These are phyloP conservation scores for Gambelia wislizenii DNA, from an alignment of 2,797 vertebrate genomes.

Conservation along the genomic window DNA sequence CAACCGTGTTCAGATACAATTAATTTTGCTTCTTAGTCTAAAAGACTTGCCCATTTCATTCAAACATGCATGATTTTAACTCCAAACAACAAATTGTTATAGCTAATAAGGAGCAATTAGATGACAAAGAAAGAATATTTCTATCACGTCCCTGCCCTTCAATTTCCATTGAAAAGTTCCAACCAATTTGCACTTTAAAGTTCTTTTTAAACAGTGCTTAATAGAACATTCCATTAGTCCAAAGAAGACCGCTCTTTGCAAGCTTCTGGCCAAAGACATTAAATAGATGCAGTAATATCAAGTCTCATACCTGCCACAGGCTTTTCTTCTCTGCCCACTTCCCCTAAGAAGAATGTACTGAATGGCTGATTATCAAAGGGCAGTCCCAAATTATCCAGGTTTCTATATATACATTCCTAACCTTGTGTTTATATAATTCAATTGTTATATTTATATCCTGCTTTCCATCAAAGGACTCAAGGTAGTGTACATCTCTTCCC, in stretches of 20 bases:
- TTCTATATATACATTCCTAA: too few species aligned
- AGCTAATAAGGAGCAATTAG: not conserved
- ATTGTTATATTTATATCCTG: not conserved
- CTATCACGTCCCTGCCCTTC: fast-evolving
- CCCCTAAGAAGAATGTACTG: not conserved
- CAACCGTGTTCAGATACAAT: not conserved
- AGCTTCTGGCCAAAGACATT: not conserved
- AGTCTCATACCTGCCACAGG: not conserved
- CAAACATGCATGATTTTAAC: not conserved
- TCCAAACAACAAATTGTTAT: constrained; percentile 9
- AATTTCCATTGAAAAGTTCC: not conserved
- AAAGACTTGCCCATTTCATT: not conserved
- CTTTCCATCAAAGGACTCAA: not conserved
- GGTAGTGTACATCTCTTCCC: not conserved
- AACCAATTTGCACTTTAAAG: not conserved
- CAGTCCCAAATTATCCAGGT: not conserved
- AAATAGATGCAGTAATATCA: not conserved
- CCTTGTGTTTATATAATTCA: not conserved
- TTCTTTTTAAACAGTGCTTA: not conserved
- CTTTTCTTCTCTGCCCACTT: not conserved
- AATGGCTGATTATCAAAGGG: not conserved
- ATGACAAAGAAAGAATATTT: not conserved
- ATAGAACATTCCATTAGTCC: not conserved
- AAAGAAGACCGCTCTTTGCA: not conserved
- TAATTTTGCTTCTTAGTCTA: not conserved